Evolutionary conservation across 2,113 vertebrate species (phyloP), one percentile per base, ranked within the genome.

Genomic region (Promerops cafer): DNA sequence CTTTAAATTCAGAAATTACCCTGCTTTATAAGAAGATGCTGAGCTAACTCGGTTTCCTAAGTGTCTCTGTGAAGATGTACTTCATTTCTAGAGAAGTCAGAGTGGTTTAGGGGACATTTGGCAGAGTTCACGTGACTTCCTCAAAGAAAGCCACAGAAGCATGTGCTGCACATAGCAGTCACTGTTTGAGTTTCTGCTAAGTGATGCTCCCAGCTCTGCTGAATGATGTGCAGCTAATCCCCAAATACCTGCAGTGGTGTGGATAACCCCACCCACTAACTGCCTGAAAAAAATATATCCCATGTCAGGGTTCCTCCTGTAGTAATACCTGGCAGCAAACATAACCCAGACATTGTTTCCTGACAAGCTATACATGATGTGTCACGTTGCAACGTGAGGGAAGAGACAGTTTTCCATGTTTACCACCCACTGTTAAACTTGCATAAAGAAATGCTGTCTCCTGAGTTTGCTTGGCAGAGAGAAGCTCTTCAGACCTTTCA

Each of bases 191-290:
- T 80, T 76, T 19, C 82, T 96, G 57, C 28, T 59, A 72, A 91
- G 78, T 6, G 63, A 93, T 94, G 91, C 37, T 95, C 71, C 39
- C 33, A 37, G 7, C 42, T 70, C 83, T 80, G 78, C 59, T 59
- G 71, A 83, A 44, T 64, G 82, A 92, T 60, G 70, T 68, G 75
- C 68, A 90, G 79, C 42, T 96, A 92, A 94, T 95, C 75, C 91
- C 75, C 68, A 68, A 93, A 94, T 96, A 77, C 81, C 70, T 74
- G 87, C 59, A 19, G 82, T 83, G 33, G 15, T 74, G 75, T 59
- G 63, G 84, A 84, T 77, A 92, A 70, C 75, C 79, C 71, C 93
- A 96, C 87, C 87, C 70, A 35, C 45, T 63, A 59, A 83, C 81
- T 93, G 81, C 74, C 78, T 83, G 54, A 11, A 49, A 66, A 65